phyloP scores from a whole-genome alignment of 2,888 invertebrate genomes.

The Amphipyra tragopoginis region DNA sequence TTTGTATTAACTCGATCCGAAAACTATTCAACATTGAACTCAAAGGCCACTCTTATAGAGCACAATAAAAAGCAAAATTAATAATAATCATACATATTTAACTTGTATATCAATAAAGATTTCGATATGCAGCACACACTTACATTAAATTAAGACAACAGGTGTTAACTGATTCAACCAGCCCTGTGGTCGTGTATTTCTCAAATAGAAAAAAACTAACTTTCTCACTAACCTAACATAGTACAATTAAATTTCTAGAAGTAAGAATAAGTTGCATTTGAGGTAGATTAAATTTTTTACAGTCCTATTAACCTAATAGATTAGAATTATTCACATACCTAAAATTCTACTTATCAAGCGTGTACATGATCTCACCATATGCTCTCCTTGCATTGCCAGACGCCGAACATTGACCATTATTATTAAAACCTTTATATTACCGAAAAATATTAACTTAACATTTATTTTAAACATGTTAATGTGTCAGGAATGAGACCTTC shows the following conservation, averaged over 20 bases:
- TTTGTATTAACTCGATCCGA: slow-evolving; percentile 55
- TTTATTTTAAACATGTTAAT: slow-evolving; percentile 48
- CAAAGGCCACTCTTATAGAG: slow-evolving; percentile 71
- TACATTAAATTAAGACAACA: slow-evolving; percentile 76
- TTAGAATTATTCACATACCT: slow-evolving; percentile 89
- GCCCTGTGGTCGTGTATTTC: slow-evolving; percentile 74
- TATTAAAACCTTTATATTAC: slow-evolving; percentile 65
- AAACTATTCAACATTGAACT: slow-evolving; percentile 62
- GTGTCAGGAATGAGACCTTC: slow-evolving; percentile 55
- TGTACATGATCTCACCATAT: slow-evolving; percentile 80
- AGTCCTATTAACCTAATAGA: slow-evolving; percentile 89
- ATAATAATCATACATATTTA: slow-evolving; percentile 80
- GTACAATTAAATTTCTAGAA: slow-evolving; percentile 83
- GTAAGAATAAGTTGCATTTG: slow-evolving; percentile 87
- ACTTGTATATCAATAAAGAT: slow-evolving; percentile 78
- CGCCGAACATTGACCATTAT: slow-evolving; percentile 73
- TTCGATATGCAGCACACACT: slow-evolving; percentile 84
- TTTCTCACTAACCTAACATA: slow-evolving; percentile 87
- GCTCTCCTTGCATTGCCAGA: slow-evolving; percentile 75
- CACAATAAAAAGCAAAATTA: slow-evolving; percentile 71
- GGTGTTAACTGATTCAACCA: slow-evolving; percentile 68
- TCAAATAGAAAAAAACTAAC: slow-evolving; percentile 78
- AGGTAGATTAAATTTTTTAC: slow-evolving; percentile 90
- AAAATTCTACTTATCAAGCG: slow-evolving; percentile 79
- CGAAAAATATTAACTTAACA: slow-evolving; percentile 64